Evolutionary conservation across 2,797 vertebrate genomes (phyloP).

Genomic region (Esox masquinongy): DNA sequence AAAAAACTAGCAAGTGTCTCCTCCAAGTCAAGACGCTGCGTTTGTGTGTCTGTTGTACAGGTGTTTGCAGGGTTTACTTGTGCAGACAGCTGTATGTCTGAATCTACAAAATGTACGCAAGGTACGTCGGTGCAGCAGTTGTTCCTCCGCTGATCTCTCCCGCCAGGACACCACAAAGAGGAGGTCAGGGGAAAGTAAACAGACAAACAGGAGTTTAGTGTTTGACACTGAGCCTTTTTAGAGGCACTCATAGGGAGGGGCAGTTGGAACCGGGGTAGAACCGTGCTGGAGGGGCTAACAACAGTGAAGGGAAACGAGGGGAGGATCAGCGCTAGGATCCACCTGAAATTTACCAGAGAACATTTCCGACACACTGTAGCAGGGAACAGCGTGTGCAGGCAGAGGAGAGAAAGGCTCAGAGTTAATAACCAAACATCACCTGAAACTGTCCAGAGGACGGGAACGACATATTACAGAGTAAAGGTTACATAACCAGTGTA

Average conservation of each 20-base stretch:
- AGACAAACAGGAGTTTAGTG: constrained; percentile 14
- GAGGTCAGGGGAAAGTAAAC: constrained; percentile 2
- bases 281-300: neutral
- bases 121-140: neutral
- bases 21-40: neutral
- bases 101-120: neutral
- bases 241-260: neutral
- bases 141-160: neutral
- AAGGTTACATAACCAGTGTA: constrained; percentile 22
- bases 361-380: constrained; percentile 7
- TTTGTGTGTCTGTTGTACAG: neutral
- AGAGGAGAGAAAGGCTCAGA: too few species aligned
- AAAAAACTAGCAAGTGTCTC: too few species aligned
- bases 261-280: neutral
- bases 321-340: constrained; percentile 11
- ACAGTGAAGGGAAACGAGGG: constrained; percentile 7
- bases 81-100: neutral
- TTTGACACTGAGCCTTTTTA: constrained; percentile 2
- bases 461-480: constrained; percentile 3
- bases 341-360: constrained; percentile 30
- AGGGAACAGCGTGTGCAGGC: neutral
- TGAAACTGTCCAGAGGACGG: constrained; percentile 31
- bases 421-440: constrained; percentile 3
- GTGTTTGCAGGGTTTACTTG: too few species aligned
- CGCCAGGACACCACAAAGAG: neutral